Base-by-base conservation (phyloP, 64 coral and sea anemone species). In the Pachyseris speciosa region DNA sequence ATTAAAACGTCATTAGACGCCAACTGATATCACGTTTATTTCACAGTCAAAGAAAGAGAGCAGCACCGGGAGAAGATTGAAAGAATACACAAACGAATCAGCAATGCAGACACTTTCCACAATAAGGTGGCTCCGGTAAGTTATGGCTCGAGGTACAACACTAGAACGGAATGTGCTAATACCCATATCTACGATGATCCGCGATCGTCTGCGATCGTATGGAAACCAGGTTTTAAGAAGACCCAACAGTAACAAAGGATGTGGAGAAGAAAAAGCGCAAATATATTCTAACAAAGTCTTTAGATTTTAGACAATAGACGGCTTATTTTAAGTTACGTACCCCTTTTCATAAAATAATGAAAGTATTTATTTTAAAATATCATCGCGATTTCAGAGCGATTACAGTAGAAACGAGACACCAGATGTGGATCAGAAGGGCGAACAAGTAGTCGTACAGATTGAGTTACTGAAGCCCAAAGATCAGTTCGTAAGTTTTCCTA, bases 401-500 rank as follows among this genome's bases (percentile, higher is more conserved):
- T n/a, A n/a, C 11, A 38, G 67, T 34, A 51, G 52, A 20, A 63
- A 16, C 67, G 66, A 7, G 7, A 64, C 84, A 4, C 80, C 81
- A 5, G 52, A 47, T 25, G 13, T 10, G 28, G 84, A 47, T 15
- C 64, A 71, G 20, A 42, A 83, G 44, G 63, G 61, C 17, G 90
- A 93, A 32, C 87, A 93, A 34, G 91, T 97, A 9, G 74, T 92
- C 33, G 95, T 97, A 8, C 95, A 94, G 68, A 88, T 97, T 2
- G 95, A 89, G 34, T 42, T 97, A 29, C 64, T 93, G 27, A 97
- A 94, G 49, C 95, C 95, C 11, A 97, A 92, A 16, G 95, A 97
- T 52, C 95, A 97, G 36, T 97, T 94, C 80, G 95, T 97, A 90
- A 93, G 95, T 97, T 5, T 60, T 64, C 4, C 6, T 39, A 87